Evolutionary conservation across 2,113 vertebrate species (phyloP), one percentile per base, ranked within the genome.

Genomic region (Ictalurus punctatus): DNA sequence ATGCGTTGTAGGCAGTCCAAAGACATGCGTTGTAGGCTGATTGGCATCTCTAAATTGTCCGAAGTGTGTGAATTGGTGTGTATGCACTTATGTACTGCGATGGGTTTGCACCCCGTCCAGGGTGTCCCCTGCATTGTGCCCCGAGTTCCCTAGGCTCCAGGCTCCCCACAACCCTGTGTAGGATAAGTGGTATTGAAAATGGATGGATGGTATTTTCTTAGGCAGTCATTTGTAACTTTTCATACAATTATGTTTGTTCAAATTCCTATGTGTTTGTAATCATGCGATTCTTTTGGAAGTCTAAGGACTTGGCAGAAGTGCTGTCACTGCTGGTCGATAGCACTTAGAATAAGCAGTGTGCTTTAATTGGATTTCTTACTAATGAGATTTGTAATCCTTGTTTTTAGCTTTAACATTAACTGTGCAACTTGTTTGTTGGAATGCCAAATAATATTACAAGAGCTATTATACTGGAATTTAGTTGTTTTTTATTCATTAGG

Each of bases 361-460:
- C 34, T 61, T 61, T 83, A 83, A 83, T 83, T 83, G 81, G 56
- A 83, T 83, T 83, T 61, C 81, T 61, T 40, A 61, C 56, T 61
- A 61, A 61, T 40, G 58, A 83, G 81, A 40, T 37, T 23, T 83
- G 81, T 61, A 40, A 40, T 83, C 34, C 34, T 61, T 40, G 56
- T 37, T 83, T 61, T 58, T 61, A 61, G 81, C 56, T 83, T 83
- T 40, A 83, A 83, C 81, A 83, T 83, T 23, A 83, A 83, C 56
- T 83, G 30, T 83, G 34, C 6, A 13, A 83, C 56, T 81, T 81
- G 78, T 81, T 81, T 81, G n/a, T 58, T 19, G n/a, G 52, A 34
- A 58, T 81, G 54, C n/a, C 79, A 82, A 82, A 61, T 34, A 23
- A 61, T 23, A 61, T 83, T 3, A 40, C 30, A 37, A 30, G 10